These are phyloP conservation scores for Crotalus helleri DNA, from an alignment of 2,113 vertebrate species.

Conservation along the genomic window DNA sequence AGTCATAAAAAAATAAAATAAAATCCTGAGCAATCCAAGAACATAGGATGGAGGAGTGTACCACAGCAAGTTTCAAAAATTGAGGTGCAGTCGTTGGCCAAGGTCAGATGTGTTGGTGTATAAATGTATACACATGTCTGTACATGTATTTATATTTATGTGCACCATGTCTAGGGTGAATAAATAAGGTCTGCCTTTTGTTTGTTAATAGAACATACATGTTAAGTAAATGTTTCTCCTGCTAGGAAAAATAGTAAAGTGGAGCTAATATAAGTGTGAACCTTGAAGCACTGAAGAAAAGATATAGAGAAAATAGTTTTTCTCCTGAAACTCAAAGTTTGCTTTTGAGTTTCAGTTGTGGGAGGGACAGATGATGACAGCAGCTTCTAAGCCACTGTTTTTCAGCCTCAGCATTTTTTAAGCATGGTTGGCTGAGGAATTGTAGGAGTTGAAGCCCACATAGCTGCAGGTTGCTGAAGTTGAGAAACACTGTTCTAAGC, in stretches of 20 bases:
- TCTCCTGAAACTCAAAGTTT: background rate
- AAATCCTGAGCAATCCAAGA: background rate
- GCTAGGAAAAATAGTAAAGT: background rate
- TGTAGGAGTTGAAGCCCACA: background rate
- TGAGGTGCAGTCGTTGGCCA: background rate
- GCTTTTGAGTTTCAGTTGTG: background rate
- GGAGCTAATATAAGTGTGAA: background rate
- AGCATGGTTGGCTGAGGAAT: background rate
- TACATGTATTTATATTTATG: background rate
- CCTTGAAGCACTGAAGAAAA: background rate
- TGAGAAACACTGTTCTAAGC: background rate
- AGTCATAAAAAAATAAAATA: conserved; percentile 7
- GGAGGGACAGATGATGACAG: background rate
- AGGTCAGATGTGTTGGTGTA: background rate
- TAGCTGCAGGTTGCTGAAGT: background rate
- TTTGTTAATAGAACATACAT: background rate
- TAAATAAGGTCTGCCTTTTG: background rate
- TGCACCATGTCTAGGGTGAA: background rate
- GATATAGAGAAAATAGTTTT: background rate
- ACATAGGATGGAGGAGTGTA: background rate
- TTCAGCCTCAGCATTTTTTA: background rate
- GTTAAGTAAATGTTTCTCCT: background rate
- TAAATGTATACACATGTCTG: background rate
- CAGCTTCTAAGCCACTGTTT: too few relatives aligned
- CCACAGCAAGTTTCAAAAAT: background rate